phyloP scores from a whole-genome alignment of 2,113 vertebrate genomes.

The Tachysurus vachellii region DNA sequence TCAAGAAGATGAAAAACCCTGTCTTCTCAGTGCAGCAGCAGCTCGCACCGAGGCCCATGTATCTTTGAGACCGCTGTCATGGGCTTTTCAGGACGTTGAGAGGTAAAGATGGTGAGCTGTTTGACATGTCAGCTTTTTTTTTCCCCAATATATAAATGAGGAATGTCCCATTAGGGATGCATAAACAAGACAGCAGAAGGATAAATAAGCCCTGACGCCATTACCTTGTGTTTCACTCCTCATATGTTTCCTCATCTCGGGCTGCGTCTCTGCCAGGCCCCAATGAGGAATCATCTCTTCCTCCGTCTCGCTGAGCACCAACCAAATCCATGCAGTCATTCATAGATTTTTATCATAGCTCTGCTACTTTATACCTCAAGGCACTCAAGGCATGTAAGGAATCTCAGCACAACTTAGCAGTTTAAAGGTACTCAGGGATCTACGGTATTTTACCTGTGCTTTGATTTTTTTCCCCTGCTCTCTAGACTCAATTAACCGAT shows the following conservation, averaged over 20 bases:
- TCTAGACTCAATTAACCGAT: neutral
- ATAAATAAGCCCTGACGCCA: conserved; percentile 11
- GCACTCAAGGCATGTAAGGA: conserved; percentile 12
- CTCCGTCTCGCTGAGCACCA: neutral
- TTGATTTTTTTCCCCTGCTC: neutral
- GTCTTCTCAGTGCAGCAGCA: neutral
- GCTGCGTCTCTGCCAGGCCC: neutral
- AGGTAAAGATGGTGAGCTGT: conserved; percentile 8
- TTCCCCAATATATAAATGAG: conserved; percentile 22
- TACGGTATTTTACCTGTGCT: neutral
- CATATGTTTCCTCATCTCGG: neutral
- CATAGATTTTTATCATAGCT: neutral
- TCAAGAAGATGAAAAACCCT: conserved; percentile 33
- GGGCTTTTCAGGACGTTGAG: conserved; percentile 19
- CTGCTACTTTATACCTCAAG: neutral
- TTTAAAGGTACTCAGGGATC: neutral
- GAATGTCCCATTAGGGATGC: neutral
- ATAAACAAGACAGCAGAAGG: conserved; percentile 37
- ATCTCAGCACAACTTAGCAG: neutral
- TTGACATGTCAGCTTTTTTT: conserved; percentile 28
- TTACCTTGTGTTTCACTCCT: conserved; percentile 15
- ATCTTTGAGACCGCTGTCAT: conserved; percentile 21
- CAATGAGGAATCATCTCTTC: neutral
- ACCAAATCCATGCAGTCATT: neutral
- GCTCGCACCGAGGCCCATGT: neutral